Evolutionary conservation across 2,888 invertebrate species (phyloP).

Genomic region (Cataglyphis albicans): DNA sequence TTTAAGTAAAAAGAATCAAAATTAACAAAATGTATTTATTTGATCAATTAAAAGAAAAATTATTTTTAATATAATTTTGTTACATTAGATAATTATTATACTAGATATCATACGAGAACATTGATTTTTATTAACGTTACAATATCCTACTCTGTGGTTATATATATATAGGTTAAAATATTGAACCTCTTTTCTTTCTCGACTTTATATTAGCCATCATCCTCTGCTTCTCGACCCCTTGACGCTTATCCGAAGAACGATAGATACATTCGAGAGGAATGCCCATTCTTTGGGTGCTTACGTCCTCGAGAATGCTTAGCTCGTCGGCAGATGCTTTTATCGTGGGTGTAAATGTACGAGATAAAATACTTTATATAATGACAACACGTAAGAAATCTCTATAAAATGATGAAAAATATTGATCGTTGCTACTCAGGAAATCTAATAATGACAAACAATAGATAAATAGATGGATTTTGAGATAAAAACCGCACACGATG

Average conservation of each 20-base stretch:
- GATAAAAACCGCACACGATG: neutral
- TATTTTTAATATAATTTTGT: no score
- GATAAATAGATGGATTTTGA: neutral
- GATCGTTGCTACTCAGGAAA: neutral
- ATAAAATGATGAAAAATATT: neutral
- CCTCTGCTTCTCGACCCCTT: neutral
- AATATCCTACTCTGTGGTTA: neutral
- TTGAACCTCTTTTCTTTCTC: slow-evolving; percentile 9
- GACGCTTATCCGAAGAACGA: slow-evolving; percentile 15
- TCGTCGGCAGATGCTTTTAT: slow-evolving; percentile 27
- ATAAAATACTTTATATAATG: slow-evolving; percentile 5
- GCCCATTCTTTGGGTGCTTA: slow-evolving; percentile 58
- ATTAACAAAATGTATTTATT: no score
- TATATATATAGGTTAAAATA: slow-evolving; percentile 1
- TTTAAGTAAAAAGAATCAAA: no score
- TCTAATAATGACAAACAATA: neutral
- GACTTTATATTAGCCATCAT: neutral
- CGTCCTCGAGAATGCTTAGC: slow-evolving; percentile 51
- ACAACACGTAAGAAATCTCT: neutral
- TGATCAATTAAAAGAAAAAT: no score
- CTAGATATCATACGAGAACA: neutral
- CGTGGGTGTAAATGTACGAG: slow-evolving; percentile 42
- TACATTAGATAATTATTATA: slow-evolving; percentile 14
- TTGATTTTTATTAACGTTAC: slow-evolving; percentile 9
- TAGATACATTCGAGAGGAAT: slow-evolving; percentile 41